Evolutionary conservation across 35 echinoderm and acorn worm species (phyloP).

Genomic region (Lytechinus pictus): DNA sequence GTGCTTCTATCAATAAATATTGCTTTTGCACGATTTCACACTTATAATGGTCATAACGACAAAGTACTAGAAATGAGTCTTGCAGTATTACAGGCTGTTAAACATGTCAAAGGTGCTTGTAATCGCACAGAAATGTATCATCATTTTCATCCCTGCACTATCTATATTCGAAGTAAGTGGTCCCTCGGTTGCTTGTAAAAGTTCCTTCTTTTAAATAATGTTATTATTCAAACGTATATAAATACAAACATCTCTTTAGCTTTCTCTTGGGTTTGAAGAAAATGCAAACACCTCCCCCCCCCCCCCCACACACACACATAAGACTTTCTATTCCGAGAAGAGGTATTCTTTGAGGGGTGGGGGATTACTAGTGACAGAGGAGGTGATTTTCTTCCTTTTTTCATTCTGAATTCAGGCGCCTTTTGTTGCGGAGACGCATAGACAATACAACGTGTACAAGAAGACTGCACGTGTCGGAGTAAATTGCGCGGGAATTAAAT

Average conservation of each 20-base stretch:
- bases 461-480: neutral
- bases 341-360: neutral
- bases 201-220: neutral
- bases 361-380: neutral
- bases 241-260: neutral
- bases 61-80: neutral
- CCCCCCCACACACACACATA: too few relatives aligned
- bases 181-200: neutral
- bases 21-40: neutral
- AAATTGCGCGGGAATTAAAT: slow-evolving; percentile 12
- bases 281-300: neutral
- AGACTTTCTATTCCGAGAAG: too few relatives aligned
- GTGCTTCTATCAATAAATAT: neutral
- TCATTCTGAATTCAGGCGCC: neutral
- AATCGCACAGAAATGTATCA: neutral
- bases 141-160: neutral
- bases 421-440: neutral
- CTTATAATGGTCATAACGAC: neutral
- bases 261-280: neutral
- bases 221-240: neutral
- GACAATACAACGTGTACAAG: neutral
- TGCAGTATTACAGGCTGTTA: neutral
- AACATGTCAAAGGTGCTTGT: neutral
- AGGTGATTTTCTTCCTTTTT: neutral
- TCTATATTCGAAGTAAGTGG: neutral